Conservation (phyloP, 2,113 vertebrate genomes). For the Phasianus colchicus region DNA sequence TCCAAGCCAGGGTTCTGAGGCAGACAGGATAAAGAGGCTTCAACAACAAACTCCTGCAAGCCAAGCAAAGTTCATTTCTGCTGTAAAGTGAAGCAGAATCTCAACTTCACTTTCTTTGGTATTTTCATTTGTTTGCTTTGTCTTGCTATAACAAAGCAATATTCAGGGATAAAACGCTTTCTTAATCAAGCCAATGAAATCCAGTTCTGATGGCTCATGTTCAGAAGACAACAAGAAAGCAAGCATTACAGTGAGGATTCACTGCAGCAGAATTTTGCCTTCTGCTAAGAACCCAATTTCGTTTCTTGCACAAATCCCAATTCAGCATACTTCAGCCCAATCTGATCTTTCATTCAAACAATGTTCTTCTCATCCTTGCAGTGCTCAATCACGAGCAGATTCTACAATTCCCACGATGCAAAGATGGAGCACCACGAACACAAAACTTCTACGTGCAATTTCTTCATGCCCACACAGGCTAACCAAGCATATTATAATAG, state of each 20-base stretch:
- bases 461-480: slow-evolving; percentile 46
- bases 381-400: fast-evolving
- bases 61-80: not conserved
- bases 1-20: fast-evolving
- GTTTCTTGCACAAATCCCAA: not conserved
- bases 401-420: not conserved
- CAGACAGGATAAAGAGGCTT: not conserved
- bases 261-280: not conserved
- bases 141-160: not conserved
- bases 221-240: not conserved
- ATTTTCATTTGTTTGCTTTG: not conserved
- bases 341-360: not conserved
- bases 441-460: not conserved
- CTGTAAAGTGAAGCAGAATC: not conserved
- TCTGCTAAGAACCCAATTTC: not conserved
- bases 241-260: not conserved
- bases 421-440: not conserved
- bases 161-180: not conserved
- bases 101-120: no score
- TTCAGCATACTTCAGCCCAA: not conserved
- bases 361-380: not conserved
- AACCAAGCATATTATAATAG: not conserved
- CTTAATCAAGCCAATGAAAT: not conserved
- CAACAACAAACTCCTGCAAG: fast-evolving
- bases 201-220: fast-evolving